A percentile compares a stretch with the other conserved stretches of the same genome.
Evolutionary conservation across 2,888 invertebrate genomes (phyloP).

Genomic region (Tetramorium bicarinatum): DNA sequence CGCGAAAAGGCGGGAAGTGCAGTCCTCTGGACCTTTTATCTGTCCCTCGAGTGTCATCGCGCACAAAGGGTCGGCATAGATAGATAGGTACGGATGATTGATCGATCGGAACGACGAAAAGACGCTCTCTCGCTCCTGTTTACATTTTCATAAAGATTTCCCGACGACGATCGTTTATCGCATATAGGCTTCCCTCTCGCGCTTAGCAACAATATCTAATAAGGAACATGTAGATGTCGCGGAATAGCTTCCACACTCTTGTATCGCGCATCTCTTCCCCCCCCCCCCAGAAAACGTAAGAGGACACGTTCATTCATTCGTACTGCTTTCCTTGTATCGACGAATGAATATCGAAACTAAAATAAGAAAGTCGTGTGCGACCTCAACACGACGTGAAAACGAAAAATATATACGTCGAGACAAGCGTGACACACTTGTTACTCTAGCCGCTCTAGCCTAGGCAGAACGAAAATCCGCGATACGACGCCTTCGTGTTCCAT

Average conservation of each 20-base stretch:
- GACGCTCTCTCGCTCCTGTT: not conserved
- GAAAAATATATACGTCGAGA: not conserved
- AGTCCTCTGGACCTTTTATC: not conserved
- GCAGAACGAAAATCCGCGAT: conserved; percentile 12
- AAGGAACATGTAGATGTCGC: conserved; percentile 13
- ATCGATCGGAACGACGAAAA: conserved; percentile 12
- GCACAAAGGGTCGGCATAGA: conserved; percentile 4
- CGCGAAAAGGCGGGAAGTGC: conserved; percentile 22
- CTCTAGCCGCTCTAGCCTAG: not conserved
- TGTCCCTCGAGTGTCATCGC: conserved; percentile 17
- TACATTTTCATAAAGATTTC: conserved; percentile 32
- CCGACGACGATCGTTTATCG: not conserved
- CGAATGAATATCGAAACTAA: not conserved
- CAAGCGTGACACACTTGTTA: conserved; percentile 25
- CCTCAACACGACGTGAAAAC: not conserved
- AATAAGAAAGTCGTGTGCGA: not conserved
- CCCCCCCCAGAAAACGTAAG: not conserved
- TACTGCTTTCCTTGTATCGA: not conserved
- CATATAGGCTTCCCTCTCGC: not conserved
- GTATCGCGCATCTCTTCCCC: no score
- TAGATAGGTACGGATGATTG: not conserved
- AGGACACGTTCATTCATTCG: not conserved
- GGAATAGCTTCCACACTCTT: not conserved
- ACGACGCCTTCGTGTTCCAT: not conserved
- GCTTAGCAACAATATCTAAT: conserved; percentile 17